Evolutionary conservation across 2,113 vertebrate species (phyloP), one percentile per base, ranked within the genome.

Genomic region (Callochromis pleurospilus): DNA sequence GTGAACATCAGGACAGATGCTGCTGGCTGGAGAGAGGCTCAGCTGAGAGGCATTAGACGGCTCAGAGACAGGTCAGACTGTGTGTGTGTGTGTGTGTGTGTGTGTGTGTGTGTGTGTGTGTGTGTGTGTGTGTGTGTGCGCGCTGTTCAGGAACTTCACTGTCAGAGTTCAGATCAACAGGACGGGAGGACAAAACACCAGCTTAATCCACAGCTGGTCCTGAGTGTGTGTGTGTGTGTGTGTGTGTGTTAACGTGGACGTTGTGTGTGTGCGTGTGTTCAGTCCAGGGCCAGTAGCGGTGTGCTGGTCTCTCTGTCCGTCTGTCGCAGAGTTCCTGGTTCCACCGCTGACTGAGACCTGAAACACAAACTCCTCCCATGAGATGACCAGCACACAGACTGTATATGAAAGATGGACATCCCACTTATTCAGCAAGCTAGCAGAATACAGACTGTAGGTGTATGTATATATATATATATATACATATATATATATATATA

Each of bases 281-380:
- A 95, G 92, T 95, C 94, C 91, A 95, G 92, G 40, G 94, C 92
- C 51, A 95, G 86, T 1, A 95, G 90, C 1, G 94, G 92, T 1
- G 95, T 94, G 88, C 92, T 94, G 33, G 92, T 95, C 51, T 94
- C 95, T 90, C 92, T 80, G 68, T 93, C 93, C 2, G 75, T 93
- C 73, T 90, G 92, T 45, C 92, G 85, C 2, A 95, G 92, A 21
- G 84, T 91, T 83, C 86, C 95, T 33, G 93, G 79, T 85, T 94
- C 93, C 65, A 90, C 92, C 3, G 36, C 92, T 2, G 95, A 95
- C 93, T 94, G 95, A 88, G 95, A 95, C 90, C 94, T 95, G 90
- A 29, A 88, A 84, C 75, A 70, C 45, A 93, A 15, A 81, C 62
- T 15, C 33, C 10, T 38, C 60, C 33, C 60, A 65, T 33, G 17